Percentiles rank a stretch among this genome's conserved stretches.
Evolutionary conservation across 2,888 invertebrate species (phyloP).

Genomic region (Augiades crinisus): DNA sequence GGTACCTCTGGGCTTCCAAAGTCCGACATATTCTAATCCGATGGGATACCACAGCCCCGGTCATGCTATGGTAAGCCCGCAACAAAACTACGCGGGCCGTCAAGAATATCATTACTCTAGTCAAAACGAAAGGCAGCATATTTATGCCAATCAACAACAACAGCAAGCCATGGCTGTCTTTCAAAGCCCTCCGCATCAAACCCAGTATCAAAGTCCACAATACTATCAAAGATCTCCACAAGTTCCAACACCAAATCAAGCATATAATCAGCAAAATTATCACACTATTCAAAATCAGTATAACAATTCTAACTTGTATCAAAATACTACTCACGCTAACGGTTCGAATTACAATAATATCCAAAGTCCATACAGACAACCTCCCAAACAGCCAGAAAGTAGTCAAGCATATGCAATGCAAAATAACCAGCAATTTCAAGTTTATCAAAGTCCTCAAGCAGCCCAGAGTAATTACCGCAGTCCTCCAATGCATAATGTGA

Average conservation of each 20-base stretch:
- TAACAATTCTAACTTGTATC: conserved; percentile 55
- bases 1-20: conserved; percentile 68
- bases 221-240: conserved; percentile 66
- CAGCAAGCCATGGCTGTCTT: conserved; percentile 45
- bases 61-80: conserved; percentile 70
- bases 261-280: conserved; percentile 58
- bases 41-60: conserved; percentile 67
- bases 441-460: conserved; percentile 69
- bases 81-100: conserved; percentile 53
- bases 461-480: conserved; percentile 54
- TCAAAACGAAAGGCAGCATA: conserved; percentile 64
- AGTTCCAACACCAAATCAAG: conserved; percentile 47
- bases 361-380: conserved; percentile 62
- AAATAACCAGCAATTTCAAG: conserved; percentile 60
- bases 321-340: conserved; percentile 44
- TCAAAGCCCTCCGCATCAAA: conserved; percentile 70
- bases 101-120: conserved; percentile 65
- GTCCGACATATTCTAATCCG: conserved; percentile 66
- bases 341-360: conserved; percentile 58
- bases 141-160: conserved; percentile 58
- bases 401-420: conserved; percentile 47
- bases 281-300: conserved; percentile 60
- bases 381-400: conserved; percentile 57
- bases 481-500: conserved; percentile 42
- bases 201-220: conserved; percentile 65